Evolutionary conservation across 1,140 invertebrate species (phyloP), one percentile per base, ranked within the genome.

Genomic region (Meloidogyne chitwoodi): DNA sequence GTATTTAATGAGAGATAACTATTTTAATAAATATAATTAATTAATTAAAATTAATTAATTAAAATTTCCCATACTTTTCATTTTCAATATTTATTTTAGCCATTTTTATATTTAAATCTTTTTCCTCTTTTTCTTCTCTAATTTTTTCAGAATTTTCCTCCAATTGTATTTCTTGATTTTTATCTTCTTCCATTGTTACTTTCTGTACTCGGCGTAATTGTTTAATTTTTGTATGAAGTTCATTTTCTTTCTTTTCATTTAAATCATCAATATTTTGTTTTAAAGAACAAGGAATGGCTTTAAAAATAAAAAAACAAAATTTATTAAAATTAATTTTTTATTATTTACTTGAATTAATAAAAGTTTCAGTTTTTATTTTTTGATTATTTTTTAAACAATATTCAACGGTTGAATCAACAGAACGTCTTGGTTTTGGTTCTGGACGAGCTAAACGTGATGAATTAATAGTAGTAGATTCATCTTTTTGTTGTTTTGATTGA

Each of bases 171-270:
- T 24, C 67, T 16, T 14, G 12, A n/a, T 48, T 34, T 14, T 31
- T 29, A 24, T 62, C 69, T 22, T 64, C 24, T 64, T 56, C 71
- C 29, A 24, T n/a, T n/a, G 48, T 65, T 14, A 27, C 19, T 22
- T 75, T 82, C 11, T 85, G 74, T 2, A 85, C 84, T 27, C 84
- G 85, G 8, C 80, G 65, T 2, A 85, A 73, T 31, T 83, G 77
- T 22, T 82, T 65, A 61, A 85, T 85, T 56, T 75, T 83, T 14
- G 84, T 80, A 63, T 79, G 71, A 24, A 85, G 71, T 66, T 86
- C 84, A 19, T 79, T 80, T 34, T 83, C 77, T 12, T n/a, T 66
- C 31, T 77, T 73, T 11, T 26, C 64, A 26, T 38, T 56, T 14
- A n/a, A 41, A 1, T 41, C 24, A 16, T 78, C 65, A 8, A 29